Percentiles rank a stretch among this genome's conserved stretches.
Conservation (phyloP, 2,888 invertebrate species). For the Lysandra coridon region DNA sequence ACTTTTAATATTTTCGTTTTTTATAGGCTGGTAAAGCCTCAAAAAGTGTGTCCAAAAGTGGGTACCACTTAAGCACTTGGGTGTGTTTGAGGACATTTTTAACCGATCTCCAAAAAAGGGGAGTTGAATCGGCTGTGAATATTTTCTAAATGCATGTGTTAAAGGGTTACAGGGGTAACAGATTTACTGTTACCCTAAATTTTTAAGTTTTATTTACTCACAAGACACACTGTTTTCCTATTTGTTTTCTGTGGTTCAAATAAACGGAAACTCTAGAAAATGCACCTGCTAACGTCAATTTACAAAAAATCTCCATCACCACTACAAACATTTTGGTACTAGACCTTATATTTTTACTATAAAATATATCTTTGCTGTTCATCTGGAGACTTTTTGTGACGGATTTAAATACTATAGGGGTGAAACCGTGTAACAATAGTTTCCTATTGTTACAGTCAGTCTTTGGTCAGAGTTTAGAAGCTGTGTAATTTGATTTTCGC, state of each 20-base stretch:
- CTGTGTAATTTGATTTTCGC: slow-evolving; percentile 24
- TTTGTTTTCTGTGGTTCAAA: not conserved
- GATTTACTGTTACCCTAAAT: not conserved
- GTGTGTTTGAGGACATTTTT: not conserved
- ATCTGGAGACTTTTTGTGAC: not conserved
- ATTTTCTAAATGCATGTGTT: no score
- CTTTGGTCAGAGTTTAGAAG: slow-evolving; percentile 5
- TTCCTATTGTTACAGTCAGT: not conserved
- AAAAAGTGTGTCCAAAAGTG: not conserved
- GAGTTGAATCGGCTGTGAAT: not conserved
- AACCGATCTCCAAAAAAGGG: no score
- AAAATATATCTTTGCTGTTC: not conserved
- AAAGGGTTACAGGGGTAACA: no score
- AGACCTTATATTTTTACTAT: not conserved
- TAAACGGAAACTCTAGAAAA: not conserved
- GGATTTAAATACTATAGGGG: not conserved
- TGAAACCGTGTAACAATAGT: not conserved
- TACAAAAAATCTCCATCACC: not conserved
- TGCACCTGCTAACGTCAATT: not conserved
- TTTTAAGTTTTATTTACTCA: not conserved
- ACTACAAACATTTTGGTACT: not conserved
- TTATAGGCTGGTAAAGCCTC: not conserved
- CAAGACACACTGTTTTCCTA: no score
- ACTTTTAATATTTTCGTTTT: slow-evolving; percentile 72
- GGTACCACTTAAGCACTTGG: not conserved